Percentiles rank a stretch among this genome's conserved stretches.
Evolutionary conservation across 1,140 invertebrate species (phyloP).

Genomic region (Akabosia matsudoensis): DNA sequence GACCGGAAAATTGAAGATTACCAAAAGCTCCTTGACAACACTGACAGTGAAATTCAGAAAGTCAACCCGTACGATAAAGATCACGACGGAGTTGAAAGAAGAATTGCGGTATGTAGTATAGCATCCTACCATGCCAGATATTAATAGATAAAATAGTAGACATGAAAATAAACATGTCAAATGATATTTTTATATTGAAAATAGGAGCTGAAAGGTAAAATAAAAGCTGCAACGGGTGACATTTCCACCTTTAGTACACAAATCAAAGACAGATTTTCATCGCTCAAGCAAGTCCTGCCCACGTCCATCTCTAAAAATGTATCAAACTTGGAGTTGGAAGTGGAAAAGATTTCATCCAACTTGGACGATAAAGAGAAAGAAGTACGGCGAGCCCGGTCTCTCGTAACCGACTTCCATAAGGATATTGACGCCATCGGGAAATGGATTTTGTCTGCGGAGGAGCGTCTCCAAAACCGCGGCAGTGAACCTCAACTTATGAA

Average conservation of each 20-base stretch:
- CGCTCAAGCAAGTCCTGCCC: constrained; percentile 43
- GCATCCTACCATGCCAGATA: background rate
- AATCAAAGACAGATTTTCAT: constrained; percentile 40
- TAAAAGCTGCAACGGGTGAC: constrained; percentile 22
- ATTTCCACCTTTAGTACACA: constrained; percentile 36
- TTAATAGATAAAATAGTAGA: constrained; percentile 12
- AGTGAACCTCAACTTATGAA: constrained; percentile 71
- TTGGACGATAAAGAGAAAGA: constrained; percentile 85
- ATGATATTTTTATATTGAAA: background rate
- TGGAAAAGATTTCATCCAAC: constrained; percentile 68
- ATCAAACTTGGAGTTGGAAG: constrained; percentile 58
- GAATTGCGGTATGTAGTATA: background rate
- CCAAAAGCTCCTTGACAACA: constrained; percentile 17
- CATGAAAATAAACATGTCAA: background rate
- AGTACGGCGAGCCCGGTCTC: constrained; percentile 76
- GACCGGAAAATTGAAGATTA: constrained; percentile 36
- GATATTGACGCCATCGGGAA: constrained; percentile 75
- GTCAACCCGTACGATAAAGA: constrained; percentile 37
- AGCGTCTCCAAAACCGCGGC: constrained; percentile 74
- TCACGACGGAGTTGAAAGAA: background rate
- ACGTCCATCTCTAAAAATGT: constrained; percentile 39
- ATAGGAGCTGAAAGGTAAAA: constrained; percentile 28
- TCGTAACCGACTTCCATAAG: constrained; percentile 70
- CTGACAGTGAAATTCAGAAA: constrained; percentile 20
- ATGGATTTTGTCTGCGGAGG: constrained; percentile 77